A percentile compares a stretch with the other conserved stretches of the same genome.
These are phyloP conservation scores for Sesia apiformis DNA, from an alignment of 2,888 invertebrate genomes.

Conservation along the genomic window DNA sequence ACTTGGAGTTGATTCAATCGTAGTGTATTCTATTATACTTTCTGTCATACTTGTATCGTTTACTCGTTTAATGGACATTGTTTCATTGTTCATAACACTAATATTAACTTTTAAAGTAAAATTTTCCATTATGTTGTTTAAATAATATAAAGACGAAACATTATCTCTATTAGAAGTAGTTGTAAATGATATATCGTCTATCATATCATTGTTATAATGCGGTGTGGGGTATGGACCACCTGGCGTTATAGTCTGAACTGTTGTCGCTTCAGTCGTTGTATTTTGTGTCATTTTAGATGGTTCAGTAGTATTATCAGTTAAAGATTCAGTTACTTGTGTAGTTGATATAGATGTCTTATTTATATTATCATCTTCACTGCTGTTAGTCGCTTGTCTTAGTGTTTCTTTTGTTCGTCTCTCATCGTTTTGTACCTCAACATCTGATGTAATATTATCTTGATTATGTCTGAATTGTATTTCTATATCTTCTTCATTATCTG, in stretches of 20 bases:
- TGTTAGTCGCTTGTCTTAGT: too few species aligned
- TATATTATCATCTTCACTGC: too few species aligned
- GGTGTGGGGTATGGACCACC: not conserved
- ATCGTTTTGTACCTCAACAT: too few species aligned
- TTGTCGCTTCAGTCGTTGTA: constrained; percentile 6
- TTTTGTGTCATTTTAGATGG: constrained; percentile 3
- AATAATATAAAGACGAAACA: too few species aligned
- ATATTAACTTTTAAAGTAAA: constrained; percentile 19
- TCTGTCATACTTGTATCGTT: not conserved
- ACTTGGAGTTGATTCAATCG: constrained; percentile 13
- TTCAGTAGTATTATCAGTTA: not conserved
- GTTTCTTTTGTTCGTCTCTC: too few species aligned
- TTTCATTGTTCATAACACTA: constrained; percentile 7
- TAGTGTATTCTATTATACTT: constrained; percentile 3
- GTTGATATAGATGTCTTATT: too few species aligned
- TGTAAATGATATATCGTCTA: not conserved
- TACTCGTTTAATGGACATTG: not conserved
- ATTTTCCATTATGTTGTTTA: constrained; percentile 8
- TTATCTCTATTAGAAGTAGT: not conserved
- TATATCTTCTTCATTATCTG: constrained; percentile 9
- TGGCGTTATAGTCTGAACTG: not conserved
- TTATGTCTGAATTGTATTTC: not conserved
- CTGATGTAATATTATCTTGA: too few species aligned
- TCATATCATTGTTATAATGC: not conserved
- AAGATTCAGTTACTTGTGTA: not conserved